Evolutionary conservation across 2,888 invertebrate genomes (phyloP).

Genomic region (Parnassius apollo): DNA sequence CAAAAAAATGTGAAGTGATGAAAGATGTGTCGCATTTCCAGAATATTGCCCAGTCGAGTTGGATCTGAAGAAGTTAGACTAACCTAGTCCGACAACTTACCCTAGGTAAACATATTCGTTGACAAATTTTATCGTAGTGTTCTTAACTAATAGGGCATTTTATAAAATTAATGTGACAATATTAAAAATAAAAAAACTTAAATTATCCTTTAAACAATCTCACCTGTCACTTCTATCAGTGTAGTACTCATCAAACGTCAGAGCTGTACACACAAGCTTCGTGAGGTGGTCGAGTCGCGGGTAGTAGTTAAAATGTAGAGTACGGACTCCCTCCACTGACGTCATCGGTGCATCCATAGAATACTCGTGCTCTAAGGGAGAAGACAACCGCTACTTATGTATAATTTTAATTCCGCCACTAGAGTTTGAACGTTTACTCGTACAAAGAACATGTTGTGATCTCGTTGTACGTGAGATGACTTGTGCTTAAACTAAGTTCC

Average conservation of each 20-base stretch:
- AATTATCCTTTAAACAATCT: not conserved
- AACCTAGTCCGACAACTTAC: not conserved
- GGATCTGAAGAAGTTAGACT: not conserved
- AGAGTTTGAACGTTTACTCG: too few species aligned
- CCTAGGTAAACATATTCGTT: too few species aligned
- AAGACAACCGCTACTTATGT: too few species aligned
- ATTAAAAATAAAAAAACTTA: not conserved
- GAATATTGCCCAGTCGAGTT: not conserved
- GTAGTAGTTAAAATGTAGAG: slow-evolving; percentile 69
- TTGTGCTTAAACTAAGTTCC: too few species aligned
- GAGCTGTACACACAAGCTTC: slow-evolving; percentile 76
- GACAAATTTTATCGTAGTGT: too few species aligned
- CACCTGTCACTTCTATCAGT: slow-evolving; percentile 80
- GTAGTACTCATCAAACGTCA: slow-evolving; percentile 80
- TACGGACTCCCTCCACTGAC: slow-evolving; percentile 59
- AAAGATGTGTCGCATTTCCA: too few species aligned
- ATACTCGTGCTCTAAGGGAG: slow-evolving; percentile 57
- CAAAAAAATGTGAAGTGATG: too few species aligned
- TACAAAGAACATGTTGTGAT: too few species aligned
- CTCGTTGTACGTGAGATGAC: too few species aligned
- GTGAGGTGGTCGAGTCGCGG: slow-evolving; percentile 87
- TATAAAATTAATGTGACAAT: too few species aligned
- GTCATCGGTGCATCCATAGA: slow-evolving; percentile 53
- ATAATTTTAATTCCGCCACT: too few species aligned
- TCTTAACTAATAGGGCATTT: too few species aligned